Evolutionary conservation across 2,888 invertebrate genomes (phyloP).

Genomic region (Folsomia candida): DNA sequence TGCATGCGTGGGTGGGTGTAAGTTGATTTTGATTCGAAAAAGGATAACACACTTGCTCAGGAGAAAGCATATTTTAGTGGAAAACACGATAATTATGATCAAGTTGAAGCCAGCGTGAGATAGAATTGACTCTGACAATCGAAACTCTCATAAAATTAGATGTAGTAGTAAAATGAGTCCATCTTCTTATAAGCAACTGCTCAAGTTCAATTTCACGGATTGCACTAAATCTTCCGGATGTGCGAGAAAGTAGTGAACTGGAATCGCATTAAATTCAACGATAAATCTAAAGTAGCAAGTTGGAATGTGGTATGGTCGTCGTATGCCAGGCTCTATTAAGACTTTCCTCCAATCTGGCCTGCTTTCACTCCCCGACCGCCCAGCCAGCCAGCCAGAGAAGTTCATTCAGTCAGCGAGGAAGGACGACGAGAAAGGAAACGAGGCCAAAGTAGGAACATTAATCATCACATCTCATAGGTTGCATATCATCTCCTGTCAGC

Average conservation of each 20-base stretch:
- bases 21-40: no score
- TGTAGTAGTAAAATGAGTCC: background rate
- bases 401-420: background rate
- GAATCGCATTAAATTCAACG: background rate
- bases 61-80: no score
- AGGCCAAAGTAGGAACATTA: background rate
- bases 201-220: background rate
- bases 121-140: no score
- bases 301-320: background rate
- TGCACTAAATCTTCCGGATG: background rate
- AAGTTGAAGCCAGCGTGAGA: no score
- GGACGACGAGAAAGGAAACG: background rate
- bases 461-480: background rate
- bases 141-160: no score
- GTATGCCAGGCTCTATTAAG: background rate
- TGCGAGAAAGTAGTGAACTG: background rate
- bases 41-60: no score
- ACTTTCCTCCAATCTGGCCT: background rate
- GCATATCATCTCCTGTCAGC: background rate
- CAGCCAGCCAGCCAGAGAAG: background rate
- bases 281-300: background rate
- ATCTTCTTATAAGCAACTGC: no score
- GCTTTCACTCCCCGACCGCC: background rate
- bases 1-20: no score
- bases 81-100: no score